Evolutionary conservation across 2,797 vertebrate genomes (phyloP), one percentile per base, ranked within the genome.

Genomic region (Chloroceryle amazona): DNA sequence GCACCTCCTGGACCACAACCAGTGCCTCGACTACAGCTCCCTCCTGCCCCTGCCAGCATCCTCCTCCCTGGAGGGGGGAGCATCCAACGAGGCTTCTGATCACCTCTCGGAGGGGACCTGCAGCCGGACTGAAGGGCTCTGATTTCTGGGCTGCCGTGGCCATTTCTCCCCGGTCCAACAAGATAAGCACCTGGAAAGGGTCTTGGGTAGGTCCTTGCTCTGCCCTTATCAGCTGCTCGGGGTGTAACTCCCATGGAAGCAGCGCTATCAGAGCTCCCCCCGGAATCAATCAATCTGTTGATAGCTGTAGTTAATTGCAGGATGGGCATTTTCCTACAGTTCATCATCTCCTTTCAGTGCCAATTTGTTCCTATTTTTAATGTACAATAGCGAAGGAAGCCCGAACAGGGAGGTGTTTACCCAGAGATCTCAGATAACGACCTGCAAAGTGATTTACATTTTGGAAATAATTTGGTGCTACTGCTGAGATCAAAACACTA

Each of bases 11-110:
- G 11, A 13, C 28, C 68, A 26, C 26, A 37, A 22, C 39, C 47
- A 31, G 42, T 8, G 6, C 46, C 6, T 31, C 9, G 8, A 23
- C 47, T 9, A 6, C 41, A 41, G 58, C 74, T 49, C 49, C 8
- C 2, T 31, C 52, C 52, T 17, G 65, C 78, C 28, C 14, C 61
- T 8, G 13, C 2, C 3, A 11, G 3, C 57, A 6, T 25, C 84
- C 58, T 21, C 10, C 41, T 14, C 0, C 6, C 58, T 22, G 4
- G 1, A 17, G 11, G 0, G 2, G 13, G 29, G 21, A 28, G 49
- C 49, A 37, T 10, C 58, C 31, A 4, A 18, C 1, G 9, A 42
- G 35, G 29, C 71, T 42, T 7, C 3, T 8, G 0, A 29, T 57
- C 16, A 5, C 17, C 29, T 41, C 51, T 41, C 4, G 13, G 1